Percentiles rank a stretch among this genome's conserved stretches.
These are phyloP conservation scores for Microcebus ravelobensis DNA, from an alignment of 2,113 vertebrate species.

Conservation along the genomic window DNA sequence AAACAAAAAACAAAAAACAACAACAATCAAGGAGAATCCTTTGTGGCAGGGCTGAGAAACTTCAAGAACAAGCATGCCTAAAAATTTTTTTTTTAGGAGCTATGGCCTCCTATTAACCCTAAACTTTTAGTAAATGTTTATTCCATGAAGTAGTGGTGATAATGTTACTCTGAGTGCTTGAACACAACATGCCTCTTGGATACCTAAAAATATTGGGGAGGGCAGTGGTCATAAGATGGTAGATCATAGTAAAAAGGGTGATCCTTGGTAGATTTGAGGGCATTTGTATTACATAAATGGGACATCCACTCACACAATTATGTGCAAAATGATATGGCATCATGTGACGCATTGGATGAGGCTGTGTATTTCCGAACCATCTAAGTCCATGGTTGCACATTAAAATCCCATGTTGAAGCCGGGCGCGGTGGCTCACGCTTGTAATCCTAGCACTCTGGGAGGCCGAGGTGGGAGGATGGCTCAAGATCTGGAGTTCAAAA, in stretches of 20 bases:
- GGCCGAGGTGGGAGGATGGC: too few relatives aligned
- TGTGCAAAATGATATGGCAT: neutral
- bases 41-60: neutral
- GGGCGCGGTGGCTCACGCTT: too few relatives aligned
- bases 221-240: neutral
- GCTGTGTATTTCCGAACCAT: neutral
- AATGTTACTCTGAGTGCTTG: neutral
- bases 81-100: neutral
- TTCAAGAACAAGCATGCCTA: neutral
- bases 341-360: neutral
- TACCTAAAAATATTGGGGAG: neutral
- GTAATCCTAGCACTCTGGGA: too few relatives aligned
- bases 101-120: neutral
- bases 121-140: neutral
- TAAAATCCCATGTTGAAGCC: neutral
- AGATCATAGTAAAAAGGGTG: neutral
- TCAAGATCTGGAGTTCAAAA: too few relatives aligned
- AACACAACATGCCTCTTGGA: too few relatives aligned
- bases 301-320: neutral
- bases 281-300: neutral
- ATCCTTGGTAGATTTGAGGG: neutral
- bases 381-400: neutral
- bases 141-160: neutral
- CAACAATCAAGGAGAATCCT: neutral
- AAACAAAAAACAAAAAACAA: too few relatives aligned